phyloP scores from a whole-genome alignment of 1,140 invertebrate genomes.

The Drosophila repleta region DNA sequence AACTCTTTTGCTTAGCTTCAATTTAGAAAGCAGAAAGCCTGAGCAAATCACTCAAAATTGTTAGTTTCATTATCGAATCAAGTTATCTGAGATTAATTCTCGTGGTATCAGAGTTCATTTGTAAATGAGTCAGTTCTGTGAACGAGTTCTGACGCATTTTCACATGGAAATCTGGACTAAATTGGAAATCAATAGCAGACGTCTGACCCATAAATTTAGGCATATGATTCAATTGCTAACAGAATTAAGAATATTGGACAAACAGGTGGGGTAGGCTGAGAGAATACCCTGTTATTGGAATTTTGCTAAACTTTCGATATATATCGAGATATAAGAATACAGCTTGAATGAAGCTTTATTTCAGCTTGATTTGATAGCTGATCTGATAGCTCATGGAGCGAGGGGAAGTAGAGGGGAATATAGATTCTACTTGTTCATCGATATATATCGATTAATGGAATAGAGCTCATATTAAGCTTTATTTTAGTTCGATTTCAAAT shows the following conservation, averaged over 20 bases:
- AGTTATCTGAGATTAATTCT: not conserved
- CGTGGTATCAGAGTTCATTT: conserved; percentile 15
- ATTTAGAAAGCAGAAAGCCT: conserved; percentile 9
- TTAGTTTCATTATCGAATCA: not conserved
- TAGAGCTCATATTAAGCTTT: too few species aligned
- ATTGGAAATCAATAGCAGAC: not conserved
- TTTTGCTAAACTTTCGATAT: not conserved
- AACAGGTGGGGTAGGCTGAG: too few species aligned
- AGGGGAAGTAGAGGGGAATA: too few species aligned
- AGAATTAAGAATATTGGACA: not conserved
- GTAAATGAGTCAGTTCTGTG: conserved; percentile 21
- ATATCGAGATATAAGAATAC: too few species aligned
- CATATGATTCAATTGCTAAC: conserved; percentile 47
- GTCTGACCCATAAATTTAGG: conserved; percentile 27
- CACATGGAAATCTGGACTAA: too few species aligned
- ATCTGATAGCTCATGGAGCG: not conserved
- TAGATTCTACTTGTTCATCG: too few species aligned
- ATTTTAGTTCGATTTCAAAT: too few species aligned
- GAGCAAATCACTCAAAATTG: not conserved
- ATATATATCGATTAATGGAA: too few species aligned
- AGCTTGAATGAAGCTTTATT: too few species aligned
- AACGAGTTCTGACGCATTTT: conserved; percentile 25
- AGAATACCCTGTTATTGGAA: too few species aligned
- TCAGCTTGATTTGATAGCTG: too few species aligned
- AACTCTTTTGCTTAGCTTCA: not conserved